Conservation (phyloP, 2,888 invertebrate species). For the Allolobophora icterica region DNA sequence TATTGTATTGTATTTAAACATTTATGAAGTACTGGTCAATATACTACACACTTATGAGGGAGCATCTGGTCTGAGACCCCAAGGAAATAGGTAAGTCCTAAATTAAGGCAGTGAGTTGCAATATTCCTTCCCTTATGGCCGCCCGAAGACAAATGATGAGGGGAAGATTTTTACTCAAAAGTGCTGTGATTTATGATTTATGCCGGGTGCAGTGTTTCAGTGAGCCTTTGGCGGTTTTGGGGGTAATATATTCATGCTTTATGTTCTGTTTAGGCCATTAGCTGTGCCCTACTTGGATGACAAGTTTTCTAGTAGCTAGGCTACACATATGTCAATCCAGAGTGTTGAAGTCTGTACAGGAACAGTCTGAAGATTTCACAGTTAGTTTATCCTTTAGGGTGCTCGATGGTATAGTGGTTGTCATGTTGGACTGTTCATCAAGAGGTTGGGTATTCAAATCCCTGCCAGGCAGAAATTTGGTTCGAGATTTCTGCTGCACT, state of each 20-base stretch:
- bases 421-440: too few relatives aligned
- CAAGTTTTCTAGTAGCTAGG: neutral
- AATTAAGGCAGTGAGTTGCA: neutral
- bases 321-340: neutral
- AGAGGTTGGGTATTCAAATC: too few relatives aligned
- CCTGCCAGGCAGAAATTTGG: too few relatives aligned
- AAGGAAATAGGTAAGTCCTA: neutral
- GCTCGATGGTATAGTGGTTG: too few relatives aligned
- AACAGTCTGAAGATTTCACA: too few relatives aligned
- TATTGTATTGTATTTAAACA: neutral
- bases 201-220: neutral
- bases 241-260: neutral
- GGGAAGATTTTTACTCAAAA: neutral
- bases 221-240: neutral
- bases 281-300: too few relatives aligned
- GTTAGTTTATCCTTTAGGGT: too few relatives aligned
- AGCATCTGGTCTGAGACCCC: neutral
- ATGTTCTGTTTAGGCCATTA: neutral
- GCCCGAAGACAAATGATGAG: neutral
- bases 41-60: neutral
- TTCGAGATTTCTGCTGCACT: too few relatives aligned
- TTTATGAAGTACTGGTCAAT: neutral
- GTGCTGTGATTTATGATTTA: neutral
- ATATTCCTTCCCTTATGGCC: neutral
- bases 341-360: neutral